Conservation (phyloP, 2,888 invertebrate genomes). For the Drosophila quasianomalipes region DNA sequence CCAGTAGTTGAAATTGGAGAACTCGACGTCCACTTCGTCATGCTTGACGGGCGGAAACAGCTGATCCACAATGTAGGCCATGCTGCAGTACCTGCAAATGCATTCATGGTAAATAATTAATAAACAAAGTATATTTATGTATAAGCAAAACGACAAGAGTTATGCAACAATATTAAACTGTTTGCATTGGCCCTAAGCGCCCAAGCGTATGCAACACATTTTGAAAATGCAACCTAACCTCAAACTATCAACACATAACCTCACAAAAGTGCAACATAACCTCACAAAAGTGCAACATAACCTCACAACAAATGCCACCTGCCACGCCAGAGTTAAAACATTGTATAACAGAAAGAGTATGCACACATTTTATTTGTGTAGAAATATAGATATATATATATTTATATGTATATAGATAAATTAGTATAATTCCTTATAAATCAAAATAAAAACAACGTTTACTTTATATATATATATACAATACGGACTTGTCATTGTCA, state of each 20-base stretch:
- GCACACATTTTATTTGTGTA: constrained; percentile 67
- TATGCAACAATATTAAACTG: constrained; percentile 31
- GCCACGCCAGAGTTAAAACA: constrained; percentile 42
- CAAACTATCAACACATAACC: constrained; percentile 11
- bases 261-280: not conserved
- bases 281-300: constrained; percentile 20
- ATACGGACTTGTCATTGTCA: not conserved
- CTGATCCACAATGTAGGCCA: constrained; percentile 97
- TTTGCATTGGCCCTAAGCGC: constrained; percentile 27
- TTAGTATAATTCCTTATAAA: not conserved
- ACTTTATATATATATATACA: constrained; percentile 1
- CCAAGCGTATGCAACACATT: constrained; percentile 47
- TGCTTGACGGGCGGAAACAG: constrained; percentile 94
- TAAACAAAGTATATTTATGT: not conserved
- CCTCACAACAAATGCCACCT: constrained; percentile 54
- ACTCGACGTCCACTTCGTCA: constrained; percentile 89
- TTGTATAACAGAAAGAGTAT: constrained; percentile 39
- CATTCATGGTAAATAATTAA: not conserved
- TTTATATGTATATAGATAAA: not conserved
- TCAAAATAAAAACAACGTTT: constrained; percentile 30
- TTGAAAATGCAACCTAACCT: constrained; percentile 14
- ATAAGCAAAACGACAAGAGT: not conserved
- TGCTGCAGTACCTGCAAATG: constrained; percentile 91
- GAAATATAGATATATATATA: not conserved
- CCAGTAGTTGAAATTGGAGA: constrained; percentile 97